Base-by-base conservation (phyloP, 1,140 invertebrate genomes). In the Drosophila takahashii region DNA sequence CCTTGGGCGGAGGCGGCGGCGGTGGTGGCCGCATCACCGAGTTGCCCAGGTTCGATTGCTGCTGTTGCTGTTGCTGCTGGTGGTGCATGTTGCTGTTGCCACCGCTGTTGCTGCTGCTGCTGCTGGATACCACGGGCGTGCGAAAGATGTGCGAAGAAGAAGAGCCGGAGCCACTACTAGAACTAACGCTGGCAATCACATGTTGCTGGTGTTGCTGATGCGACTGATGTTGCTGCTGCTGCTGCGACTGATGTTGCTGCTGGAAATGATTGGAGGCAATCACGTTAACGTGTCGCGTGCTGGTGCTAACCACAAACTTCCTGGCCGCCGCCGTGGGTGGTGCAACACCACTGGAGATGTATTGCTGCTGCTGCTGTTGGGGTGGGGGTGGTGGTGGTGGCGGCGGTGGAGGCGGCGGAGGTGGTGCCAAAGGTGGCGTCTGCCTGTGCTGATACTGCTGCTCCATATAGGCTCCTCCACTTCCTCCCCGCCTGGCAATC, bases 11-110 rank as follows among this genome's bases (percentile, higher is more conserved):
- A 4, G 94, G 94, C 18, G 94, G 93, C 6, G 93, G 93, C 8
- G 94, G 94, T 26, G 93, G 94, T 26, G 94, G 94, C 15, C 94
- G 92, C 94, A 94, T 94, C 61, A 93, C 93, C 48, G 90, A 69
- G 58, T 62, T 89, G 27, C 51, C 74, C 37, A 54, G 47, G 45
- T 54, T 78, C 42, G 52, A 26, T 26, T 75, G 50, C 5, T 80
- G 37, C 13, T 74, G 26, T 2, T 79, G 51, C 22, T 74, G 59
- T 3, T 62, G 78, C 11, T 80, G 70, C 4, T 65, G 48, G n/a
- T 85, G 61, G 39, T 79, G 77, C 42, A 67, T 64, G 54, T 34
- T 67, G 41, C 15, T 42, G 41, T 42, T 42, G 37, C n/a, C 37
- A 44, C 10, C 27, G 51, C n/a, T 70, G 51, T 11, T 70, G 22